Percentiles rank a stretch among this genome's conserved stretches.
phyloP scores from a whole-genome alignment of 2,113 vertebrate genomes.

The Cynopterus brachyotis region DNA sequence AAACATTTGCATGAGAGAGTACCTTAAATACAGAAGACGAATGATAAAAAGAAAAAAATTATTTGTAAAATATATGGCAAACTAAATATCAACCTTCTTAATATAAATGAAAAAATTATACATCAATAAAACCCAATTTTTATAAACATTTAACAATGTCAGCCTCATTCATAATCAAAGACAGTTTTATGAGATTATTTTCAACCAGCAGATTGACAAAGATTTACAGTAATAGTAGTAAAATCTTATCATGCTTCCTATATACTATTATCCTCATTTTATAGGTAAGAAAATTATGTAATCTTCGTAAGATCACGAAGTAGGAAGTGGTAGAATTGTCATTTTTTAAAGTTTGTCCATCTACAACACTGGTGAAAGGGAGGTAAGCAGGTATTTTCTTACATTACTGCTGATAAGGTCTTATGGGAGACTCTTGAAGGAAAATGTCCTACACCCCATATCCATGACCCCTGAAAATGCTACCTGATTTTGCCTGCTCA shows the following conservation, averaged over 20 bases:
- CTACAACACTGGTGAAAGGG: background rate
- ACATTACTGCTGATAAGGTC: background rate
- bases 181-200: constrained; percentile 12
- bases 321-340: background rate
- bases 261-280: background rate
- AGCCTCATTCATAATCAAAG: background rate
- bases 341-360: background rate
- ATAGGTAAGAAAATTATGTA: background rate
- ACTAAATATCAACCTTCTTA: background rate
- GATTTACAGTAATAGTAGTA: background rate
- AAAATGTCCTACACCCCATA: background rate
- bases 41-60: background rate
- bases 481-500: background rate
- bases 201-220: background rate
- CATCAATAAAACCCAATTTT: background rate
- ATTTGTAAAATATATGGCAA: background rate
- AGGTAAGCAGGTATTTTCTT: background rate
- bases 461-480: background rate
- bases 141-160: background rate
- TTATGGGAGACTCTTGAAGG: background rate
- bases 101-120: constrained; percentile 15
- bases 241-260: background rate
- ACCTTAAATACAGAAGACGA: background rate
- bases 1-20: background rate
- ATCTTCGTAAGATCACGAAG: background rate